These are phyloP conservation scores for Orestias chungarensis DNA, from an alignment of 2,797 vertebrate species.

Conservation along the genomic window DNA sequence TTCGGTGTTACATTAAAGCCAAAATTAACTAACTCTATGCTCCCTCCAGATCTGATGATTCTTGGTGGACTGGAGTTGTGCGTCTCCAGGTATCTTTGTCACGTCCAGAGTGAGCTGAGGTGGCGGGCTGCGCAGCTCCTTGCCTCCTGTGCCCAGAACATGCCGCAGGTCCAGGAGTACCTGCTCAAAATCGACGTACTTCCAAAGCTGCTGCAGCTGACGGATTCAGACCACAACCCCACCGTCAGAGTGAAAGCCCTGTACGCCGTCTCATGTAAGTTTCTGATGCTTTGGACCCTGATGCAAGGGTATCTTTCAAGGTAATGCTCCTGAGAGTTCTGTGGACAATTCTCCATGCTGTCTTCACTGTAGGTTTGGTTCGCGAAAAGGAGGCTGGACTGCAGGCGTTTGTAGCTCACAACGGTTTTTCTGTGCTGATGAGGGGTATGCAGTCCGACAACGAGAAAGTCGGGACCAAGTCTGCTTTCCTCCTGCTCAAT, in stretches of 20 bases:
- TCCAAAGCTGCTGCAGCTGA: slow-evolving; percentile 83
- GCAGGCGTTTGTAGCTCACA: slow-evolving; percentile 83
- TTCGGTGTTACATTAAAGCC: neutral
- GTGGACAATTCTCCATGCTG: neutral
- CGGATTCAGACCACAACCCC: slow-evolving; percentile 82
- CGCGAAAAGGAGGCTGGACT: slow-evolving; percentile 88
- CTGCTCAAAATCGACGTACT: slow-evolving; percentile 82
- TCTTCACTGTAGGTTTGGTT: slow-evolving; percentile 81
- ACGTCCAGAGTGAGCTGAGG: slow-evolving; percentile 81
- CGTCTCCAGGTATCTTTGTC: slow-evolving; percentile 80
- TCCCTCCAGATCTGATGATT: slow-evolving; percentile 85
- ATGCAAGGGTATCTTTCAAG: neutral
- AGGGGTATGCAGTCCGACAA: slow-evolving; percentile 88
- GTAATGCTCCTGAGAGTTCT: neutral
- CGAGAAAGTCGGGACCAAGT: slow-evolving; percentile 88
- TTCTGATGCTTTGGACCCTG: neutral
- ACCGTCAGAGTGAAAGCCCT: slow-evolving; percentile 88
- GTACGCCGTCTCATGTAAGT: slow-evolving; percentile 92
- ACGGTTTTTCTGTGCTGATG: slow-evolving; percentile 91
- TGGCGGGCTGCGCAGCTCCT: slow-evolving; percentile 88
- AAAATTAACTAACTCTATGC: neutral
- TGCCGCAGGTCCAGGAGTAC: slow-evolving; percentile 87
- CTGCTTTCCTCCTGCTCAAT: slow-evolving; percentile 89
- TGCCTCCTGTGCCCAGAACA: slow-evolving; percentile 89
- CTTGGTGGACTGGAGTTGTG: slow-evolving; percentile 88